Base-by-base conservation (phyloP, 2,113 vertebrate species). In the Vimba vimba region DNA sequence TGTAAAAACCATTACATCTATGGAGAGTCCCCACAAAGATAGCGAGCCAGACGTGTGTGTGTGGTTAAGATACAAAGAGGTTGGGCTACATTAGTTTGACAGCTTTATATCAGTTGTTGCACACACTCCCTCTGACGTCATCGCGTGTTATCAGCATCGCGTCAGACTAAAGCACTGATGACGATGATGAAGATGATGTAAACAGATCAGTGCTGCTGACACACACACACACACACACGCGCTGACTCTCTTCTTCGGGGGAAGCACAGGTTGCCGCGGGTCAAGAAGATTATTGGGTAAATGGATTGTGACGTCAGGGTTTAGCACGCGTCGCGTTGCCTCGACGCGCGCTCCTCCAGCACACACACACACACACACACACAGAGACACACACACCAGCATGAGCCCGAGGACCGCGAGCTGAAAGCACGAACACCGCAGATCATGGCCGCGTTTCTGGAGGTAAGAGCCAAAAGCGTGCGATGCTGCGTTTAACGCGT, bases 271-370 rank as follows among this genome's bases (percentile, higher is more conserved):
- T 83, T 78, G 87, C 80, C 80, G 84, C 25, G 33, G 82, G 21
- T 89, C 93, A 93, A 94, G 92, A 92, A 89, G 93, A 94, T 95
- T 93, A 94, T 50, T 69, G 83, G 85, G 90, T 90, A 89, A 92
- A 91, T 78, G 92, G 93, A 92, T 94, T 94, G 87, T 95, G 94
- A 96, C 94, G 94, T 94, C 88, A 91, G 85, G 84, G 87, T 88
- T 68, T 93, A 94, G 92, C 86, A 82, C 52, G 90, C 90, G 59
- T 84, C 83, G 83, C 86, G 73, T 79, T 68, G 59, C 50, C 77
- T 75, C 83, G 60, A 71, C 57, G 8, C 43, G 43, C 43, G 1
- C 50, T 52, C 50, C 4, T 52, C 50, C 50, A 52, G 50, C 13
- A 5, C 50, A 17, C 15, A 52, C 47, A 50, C 47, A 50, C 13